Evolutionary conservation across 2,888 invertebrate species (phyloP).

Genomic region (Aricia artaxerxes): DNA sequence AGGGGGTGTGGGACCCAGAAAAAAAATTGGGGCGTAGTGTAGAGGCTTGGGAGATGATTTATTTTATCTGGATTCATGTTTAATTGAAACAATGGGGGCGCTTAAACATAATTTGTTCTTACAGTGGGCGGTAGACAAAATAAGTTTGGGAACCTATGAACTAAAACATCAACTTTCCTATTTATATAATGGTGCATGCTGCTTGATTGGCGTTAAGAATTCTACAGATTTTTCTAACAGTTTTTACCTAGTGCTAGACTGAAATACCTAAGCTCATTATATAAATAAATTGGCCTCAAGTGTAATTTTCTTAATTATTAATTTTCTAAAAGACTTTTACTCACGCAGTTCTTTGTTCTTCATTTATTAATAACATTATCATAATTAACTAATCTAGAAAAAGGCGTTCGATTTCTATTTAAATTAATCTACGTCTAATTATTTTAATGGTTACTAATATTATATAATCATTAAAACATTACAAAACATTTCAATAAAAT

Average conservation of each 20-base stretch:
- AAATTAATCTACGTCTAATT: background rate
- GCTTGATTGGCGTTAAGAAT: background rate
- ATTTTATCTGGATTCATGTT: too few relatives aligned
- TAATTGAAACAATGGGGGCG: too few relatives aligned
- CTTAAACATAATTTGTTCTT: too few relatives aligned
- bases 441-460: constrained; percentile 2
- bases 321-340: constrained; percentile 19
- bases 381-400: background rate
- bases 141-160: too few relatives aligned
- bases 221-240: background rate
- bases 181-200: background rate
- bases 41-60: too few relatives aligned
- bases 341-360: constrained; percentile 3
- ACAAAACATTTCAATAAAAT: background rate
- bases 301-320: constrained; percentile 15
- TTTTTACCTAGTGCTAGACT: background rate
- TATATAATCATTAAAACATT: constrained; percentile 5
- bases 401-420: constrained; percentile 4
- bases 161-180: background rate
- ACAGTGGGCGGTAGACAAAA: too few relatives aligned
- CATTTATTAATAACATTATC: background rate
- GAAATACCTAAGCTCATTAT: background rate
- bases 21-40: too few relatives aligned
- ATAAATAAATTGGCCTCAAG: background rate
- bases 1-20: too few relatives aligned